These are phyloP conservation scores for Acleris literana DNA, from an alignment of 2,888 invertebrate genomes.

Conservation along the genomic window DNA sequence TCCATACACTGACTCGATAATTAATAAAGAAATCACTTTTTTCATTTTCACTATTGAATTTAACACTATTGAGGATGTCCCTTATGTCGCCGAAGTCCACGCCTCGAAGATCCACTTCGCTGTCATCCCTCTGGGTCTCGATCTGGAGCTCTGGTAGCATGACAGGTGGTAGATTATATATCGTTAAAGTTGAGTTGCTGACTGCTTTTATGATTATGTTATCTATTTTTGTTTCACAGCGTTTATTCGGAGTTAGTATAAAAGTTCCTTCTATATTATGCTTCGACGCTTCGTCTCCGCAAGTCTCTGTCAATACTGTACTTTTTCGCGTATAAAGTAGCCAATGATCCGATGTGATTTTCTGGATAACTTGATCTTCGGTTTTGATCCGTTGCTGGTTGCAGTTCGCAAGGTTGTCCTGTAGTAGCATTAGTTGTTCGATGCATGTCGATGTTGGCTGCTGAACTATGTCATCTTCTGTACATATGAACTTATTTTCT, in stretches of 20 bases:
- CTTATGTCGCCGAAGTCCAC: constrained; percentile 1
- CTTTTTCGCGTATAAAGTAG: neutral
- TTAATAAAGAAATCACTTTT: neutral
- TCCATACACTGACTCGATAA: constrained; percentile 3
- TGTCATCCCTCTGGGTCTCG: neutral
- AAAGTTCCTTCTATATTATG: constrained; percentile 19
- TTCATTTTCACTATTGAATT: neutral
- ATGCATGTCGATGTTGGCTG: constrained; percentile 26
- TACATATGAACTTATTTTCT: constrained; percentile 12
- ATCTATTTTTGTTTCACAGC: constrained; percentile 4
- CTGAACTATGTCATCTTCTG: constrained; percentile 10
- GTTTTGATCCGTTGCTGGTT: constrained; percentile 3
- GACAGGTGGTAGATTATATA: neutral
- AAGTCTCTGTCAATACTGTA: constrained; percentile 5
- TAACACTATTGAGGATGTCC: constrained; percentile 1
- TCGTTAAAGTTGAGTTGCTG: neutral
- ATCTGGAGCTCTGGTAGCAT: constrained; percentile 3
- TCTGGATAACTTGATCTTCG: constrained; percentile 1
- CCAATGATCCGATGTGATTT: constrained; percentile 9
- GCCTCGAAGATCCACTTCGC: constrained; percentile 8
- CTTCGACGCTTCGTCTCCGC: constrained; percentile 13
- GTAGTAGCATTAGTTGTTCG: constrained; percentile 32
- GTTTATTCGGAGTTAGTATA: constrained; percentile 3
- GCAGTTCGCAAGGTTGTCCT: constrained; percentile 32
- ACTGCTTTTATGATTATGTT: neutral